A percentile compares a stretch with the other conserved stretches of the same genome.
phyloP scores from a whole-genome alignment of 1,140 invertebrate species.

The Choristoneura fumiferana region DNA sequence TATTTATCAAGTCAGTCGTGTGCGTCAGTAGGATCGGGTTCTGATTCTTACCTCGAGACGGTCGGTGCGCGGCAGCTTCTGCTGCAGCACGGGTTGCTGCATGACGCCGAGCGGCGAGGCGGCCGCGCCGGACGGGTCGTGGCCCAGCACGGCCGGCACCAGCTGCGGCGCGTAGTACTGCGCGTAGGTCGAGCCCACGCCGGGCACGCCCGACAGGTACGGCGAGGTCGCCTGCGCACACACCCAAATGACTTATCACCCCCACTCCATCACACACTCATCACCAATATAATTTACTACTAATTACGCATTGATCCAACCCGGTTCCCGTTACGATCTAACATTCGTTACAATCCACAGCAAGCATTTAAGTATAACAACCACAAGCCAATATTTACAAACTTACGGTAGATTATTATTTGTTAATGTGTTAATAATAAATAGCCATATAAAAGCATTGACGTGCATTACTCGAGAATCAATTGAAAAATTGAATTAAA shows the following conservation, averaged over 20 bases:
- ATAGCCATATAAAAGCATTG: slow-evolving; percentile 55
- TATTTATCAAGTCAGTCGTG: not conserved
- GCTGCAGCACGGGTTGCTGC: slow-evolving; percentile 90
- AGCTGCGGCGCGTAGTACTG: slow-evolving; percentile 92
- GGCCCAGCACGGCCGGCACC: slow-evolving; percentile 90
- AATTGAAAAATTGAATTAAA: slow-evolving; percentile 50
- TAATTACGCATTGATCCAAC: slow-evolving; percentile 21
- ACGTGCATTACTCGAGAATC: slow-evolving; percentile 56
- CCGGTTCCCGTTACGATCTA: not conserved
- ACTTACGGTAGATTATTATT: slow-evolving; percentile 3
- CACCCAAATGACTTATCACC: slow-evolving; percentile 31
- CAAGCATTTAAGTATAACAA: slow-evolving; percentile 26
- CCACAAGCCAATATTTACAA: slow-evolving; percentile 11
- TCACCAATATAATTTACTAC: slow-evolving; percentile 11
- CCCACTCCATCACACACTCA: slow-evolving; percentile 2
- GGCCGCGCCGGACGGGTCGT: slow-evolving; percentile 90
- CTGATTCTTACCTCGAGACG: slow-evolving; percentile 91
- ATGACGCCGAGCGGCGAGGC: slow-evolving; percentile 82
- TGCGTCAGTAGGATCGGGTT: slow-evolving; percentile 9
- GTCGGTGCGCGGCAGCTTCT: slow-evolving; percentile 96
- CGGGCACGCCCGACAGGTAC: slow-evolving; percentile 92
- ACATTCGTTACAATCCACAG: slow-evolving; percentile 17
- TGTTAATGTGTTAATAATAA: slow-evolving; percentile 20
- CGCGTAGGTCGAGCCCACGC: slow-evolving; percentile 90
- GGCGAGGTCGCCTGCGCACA: slow-evolving; percentile 91